These are phyloP conservation scores for Napeogenes sylphis DNA, from an alignment of 2,888 invertebrate species.

Conservation along the genomic window DNA sequence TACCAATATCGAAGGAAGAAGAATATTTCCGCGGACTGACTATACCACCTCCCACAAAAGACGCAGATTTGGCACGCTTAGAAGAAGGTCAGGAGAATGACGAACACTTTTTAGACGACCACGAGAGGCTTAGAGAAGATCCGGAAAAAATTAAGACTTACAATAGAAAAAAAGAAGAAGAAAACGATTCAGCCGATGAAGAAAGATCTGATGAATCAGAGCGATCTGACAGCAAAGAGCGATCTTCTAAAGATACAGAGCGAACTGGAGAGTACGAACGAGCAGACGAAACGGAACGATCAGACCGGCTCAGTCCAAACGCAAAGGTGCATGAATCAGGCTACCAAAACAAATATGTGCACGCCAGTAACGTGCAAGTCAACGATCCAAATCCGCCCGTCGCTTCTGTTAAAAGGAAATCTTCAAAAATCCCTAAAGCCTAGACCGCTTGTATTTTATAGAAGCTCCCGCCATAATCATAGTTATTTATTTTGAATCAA, in stretches of 20 bases:
- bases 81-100: slow-evolving; percentile 41
- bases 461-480: slow-evolving; percentile 59
- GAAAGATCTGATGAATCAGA: slow-evolving; percentile 28
- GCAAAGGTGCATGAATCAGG: slow-evolving; percentile 57
- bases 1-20: slow-evolving; percentile 62
- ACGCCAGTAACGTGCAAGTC: slow-evolving; percentile 55
- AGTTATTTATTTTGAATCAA: slow-evolving; percentile 58
- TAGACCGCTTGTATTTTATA: slow-evolving; percentile 29
- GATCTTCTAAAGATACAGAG: slow-evolving; percentile 39
- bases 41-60: slow-evolving; percentile 57
- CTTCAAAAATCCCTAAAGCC: slow-evolving; percentile 34
- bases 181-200: slow-evolving; percentile 38
- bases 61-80: slow-evolving; percentile 54
- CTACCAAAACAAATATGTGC: slow-evolving; percentile 58
- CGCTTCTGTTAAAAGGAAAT: slow-evolving; percentile 35
- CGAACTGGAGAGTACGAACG: slow-evolving; percentile 41
- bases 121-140: slow-evolving; percentile 56
- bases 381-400: slow-evolving; percentile 48
- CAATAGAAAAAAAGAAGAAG: slow-evolving; percentile 33
- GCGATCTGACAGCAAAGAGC: slow-evolving; percentile 32
- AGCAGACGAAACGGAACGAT: slow-evolving; percentile 40
- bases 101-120: slow-evolving; percentile 53
- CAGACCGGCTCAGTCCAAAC: slow-evolving; percentile 52
- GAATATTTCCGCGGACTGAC: slow-evolving; percentile 50
- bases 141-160: slow-evolving; percentile 40